These are phyloP conservation scores for Limnephilus marmoratus DNA, from an alignment of 2,888 invertebrate genomes.

Conservation along the genomic window DNA sequence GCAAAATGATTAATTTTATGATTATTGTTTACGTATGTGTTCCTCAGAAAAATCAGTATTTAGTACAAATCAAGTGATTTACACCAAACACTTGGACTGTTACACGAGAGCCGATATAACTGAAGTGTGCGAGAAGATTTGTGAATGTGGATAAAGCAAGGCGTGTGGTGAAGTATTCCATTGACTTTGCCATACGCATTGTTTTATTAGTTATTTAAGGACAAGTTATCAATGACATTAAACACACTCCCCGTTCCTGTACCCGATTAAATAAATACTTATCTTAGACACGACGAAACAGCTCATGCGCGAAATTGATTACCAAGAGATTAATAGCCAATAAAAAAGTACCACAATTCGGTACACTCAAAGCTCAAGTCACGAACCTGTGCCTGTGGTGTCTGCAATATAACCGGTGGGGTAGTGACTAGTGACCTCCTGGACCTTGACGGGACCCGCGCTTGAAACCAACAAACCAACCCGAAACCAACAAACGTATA, in stretches of 20 bases:
- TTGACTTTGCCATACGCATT: background rate
- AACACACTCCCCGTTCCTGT: background rate
- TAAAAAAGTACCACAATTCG: background rate
- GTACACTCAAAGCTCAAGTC: background rate
- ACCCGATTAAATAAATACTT: background rate
- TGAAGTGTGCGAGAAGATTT: background rate
- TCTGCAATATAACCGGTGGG: background rate
- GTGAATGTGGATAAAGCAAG: background rate
- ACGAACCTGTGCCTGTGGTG: background rate
- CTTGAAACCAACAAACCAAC: no score
- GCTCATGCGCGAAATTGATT: slow-evolving; percentile 35
- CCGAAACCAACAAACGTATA: no score
- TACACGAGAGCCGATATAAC: background rate
- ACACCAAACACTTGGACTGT: no score
- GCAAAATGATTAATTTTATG: no score
- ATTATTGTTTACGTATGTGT: no score
- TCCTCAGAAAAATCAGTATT: no score
- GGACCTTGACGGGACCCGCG: background rate
- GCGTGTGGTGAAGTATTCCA: background rate
- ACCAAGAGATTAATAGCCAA: slow-evolving; percentile 1
- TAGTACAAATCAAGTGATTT: no score
- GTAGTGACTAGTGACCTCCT: background rate
- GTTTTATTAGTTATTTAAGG: background rate
- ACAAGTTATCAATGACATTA: background rate
- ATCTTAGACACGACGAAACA: background rate